A percentile compares a stretch with the other conserved stretches of the same genome.
Conservation (phyloP, 2,797 vertebrate species). For the Trachurus trachurus region DNA sequence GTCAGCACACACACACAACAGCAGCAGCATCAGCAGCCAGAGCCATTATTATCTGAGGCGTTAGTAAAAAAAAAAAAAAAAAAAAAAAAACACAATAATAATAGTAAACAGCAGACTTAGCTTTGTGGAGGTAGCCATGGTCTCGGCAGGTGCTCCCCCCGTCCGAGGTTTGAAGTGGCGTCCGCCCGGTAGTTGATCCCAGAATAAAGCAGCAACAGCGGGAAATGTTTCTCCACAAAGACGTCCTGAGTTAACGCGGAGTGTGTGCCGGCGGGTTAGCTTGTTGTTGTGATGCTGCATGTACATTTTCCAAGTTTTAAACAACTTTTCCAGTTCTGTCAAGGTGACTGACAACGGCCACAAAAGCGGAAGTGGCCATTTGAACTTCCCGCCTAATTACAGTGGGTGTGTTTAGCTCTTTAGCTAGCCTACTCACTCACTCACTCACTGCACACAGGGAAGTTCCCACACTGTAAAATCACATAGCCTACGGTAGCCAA, state of each 20-base stretch:
- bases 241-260: not conserved
- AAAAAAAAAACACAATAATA: too few species aligned
- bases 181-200: not conserved
- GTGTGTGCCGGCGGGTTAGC: not conserved
- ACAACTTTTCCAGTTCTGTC: not conserved
- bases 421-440: too few species aligned
- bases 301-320: too few species aligned
- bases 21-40: not conserved
- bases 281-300: too few species aligned
- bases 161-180: not conserved
- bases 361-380: not conserved
- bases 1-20: not conserved
- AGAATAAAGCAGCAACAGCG: too few species aligned
- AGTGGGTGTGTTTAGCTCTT: not conserved
- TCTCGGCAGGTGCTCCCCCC: not conserved
- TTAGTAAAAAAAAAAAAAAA: not conserved
- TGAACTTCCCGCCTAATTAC: not conserved
- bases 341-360: fast-evolving
- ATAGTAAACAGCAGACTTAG: not conserved
- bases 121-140: not conserved
- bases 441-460: too few species aligned
- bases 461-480: too few species aligned
- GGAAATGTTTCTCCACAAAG: not conserved
- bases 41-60: not conserved
- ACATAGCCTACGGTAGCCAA: too few species aligned